Conservation (phyloP, 2,113 vertebrate species). For the Callocephalon fimbriatum region DNA sequence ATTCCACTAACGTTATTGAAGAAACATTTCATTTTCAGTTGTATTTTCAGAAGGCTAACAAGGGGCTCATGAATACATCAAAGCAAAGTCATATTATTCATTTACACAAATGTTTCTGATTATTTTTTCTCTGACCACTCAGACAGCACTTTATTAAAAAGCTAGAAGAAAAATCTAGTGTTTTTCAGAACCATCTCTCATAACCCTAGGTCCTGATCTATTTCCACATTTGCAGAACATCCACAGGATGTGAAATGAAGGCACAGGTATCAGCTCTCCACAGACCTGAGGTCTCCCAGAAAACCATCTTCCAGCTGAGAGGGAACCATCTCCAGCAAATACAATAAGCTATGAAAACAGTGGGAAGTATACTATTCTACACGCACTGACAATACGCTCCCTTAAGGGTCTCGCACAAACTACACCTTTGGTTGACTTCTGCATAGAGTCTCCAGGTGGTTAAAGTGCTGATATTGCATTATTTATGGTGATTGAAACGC, state of each 20-base stretch:
- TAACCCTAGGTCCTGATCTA: neutral
- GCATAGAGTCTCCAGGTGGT: conserved; percentile 74
- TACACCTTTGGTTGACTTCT: conserved; percentile 54
- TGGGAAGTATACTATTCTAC: neutral
- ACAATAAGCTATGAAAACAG: neutral
- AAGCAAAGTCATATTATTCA: conserved; percentile 31
- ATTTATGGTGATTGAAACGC: conserved; percentile 76
- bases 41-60: conserved; percentile 34
- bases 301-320: neutral
- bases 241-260: neutral
- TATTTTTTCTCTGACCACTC: neutral
- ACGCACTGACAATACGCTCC: neutral
- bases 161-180: fast-evolving
- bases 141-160: conserved; percentile 18
- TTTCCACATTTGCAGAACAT: neutral
- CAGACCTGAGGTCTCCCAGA: neutral
- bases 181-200: neutral
- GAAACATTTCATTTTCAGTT: conserved; percentile 46
- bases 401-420: conserved; percentile 15
- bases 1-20: conserved; percentile 4
- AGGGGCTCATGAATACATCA: conserved; percentile 40
- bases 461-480: conserved; percentile 77
- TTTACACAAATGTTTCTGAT: conserved; percentile 56
- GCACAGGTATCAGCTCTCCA: neutral
- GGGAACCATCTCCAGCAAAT: neutral